A percentile compares a stretch with the other conserved stretches of the same genome.
phyloP scores from a whole-genome alignment of 1,140 invertebrate species.

The Tachypleus tridentatus region DNA sequence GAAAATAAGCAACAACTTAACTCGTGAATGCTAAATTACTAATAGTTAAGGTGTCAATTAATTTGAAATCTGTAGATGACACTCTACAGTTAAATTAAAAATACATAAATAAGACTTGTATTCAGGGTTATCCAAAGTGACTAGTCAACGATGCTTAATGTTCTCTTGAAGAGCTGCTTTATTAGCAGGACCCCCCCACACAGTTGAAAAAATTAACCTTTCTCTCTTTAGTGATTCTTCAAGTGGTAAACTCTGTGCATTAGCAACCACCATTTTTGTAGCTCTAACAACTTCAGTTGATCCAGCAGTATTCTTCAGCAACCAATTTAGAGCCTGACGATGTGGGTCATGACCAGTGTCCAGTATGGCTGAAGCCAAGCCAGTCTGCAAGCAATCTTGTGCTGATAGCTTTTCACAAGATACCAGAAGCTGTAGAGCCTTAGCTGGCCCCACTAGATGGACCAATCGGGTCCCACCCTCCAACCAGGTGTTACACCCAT shows the following conservation, averaged over 20 bases:
- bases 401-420: conserved; percentile 33
- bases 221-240: conserved; percentile 33
- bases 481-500: conserved; percentile 47
- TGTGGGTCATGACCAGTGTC: conserved; percentile 20
- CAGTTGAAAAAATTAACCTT: conserved; percentile 32
- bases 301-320: conserved; percentile 26
- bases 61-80: no score
- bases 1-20: no score
- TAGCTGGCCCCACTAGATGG: conserved; percentile 34
- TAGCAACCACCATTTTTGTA: conserved; percentile 34
- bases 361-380: conserved; percentile 32
- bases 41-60: no score
- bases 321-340: conserved; percentile 32
- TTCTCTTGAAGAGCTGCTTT: neutral
- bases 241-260: conserved; percentile 20
- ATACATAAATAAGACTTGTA: no score
- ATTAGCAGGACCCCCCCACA: neutral
- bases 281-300: conserved; percentile 30
- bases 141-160: neutral
- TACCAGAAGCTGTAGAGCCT: conserved; percentile 38
- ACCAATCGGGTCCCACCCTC: conserved; percentile 42
- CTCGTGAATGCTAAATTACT: no score
- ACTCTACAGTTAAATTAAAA: no score
- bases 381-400: conserved; percentile 33
- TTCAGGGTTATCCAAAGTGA: no score